Percentiles rank a stretch among this genome's conserved stretches.
These are phyloP conservation scores for Drosophila algonquin DNA, from an alignment of 2,888 invertebrate species.

Conservation along the genomic window DNA sequence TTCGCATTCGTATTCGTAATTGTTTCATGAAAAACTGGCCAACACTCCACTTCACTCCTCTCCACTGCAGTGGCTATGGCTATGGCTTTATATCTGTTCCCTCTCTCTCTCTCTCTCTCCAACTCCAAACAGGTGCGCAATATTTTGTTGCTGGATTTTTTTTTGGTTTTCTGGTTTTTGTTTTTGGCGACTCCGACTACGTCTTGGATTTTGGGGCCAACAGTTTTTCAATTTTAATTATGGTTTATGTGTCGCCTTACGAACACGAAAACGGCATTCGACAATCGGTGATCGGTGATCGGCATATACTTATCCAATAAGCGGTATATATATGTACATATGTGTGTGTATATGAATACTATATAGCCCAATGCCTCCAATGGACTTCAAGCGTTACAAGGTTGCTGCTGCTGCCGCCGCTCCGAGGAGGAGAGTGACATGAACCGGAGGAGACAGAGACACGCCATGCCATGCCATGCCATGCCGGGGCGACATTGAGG, in stretches of 20 bases:
- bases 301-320: slow-evolving; percentile 40
- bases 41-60: slow-evolving; percentile 1
- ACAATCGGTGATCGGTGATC: slow-evolving; percentile 17
- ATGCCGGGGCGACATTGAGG: slow-evolving; percentile 33
- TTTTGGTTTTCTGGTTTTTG: slow-evolving; percentile 37
- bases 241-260: slow-evolving; percentile 61
- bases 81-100: too few relatives aligned
- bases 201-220: slow-evolving; percentile 59
- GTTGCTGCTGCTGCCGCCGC: slow-evolving; percentile 29
- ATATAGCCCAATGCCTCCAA: slow-evolving; percentile 14
- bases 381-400: slow-evolving; percentile 40
- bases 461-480: neutral
- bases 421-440: slow-evolving; percentile 25
- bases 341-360: neutral
- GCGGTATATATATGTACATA: slow-evolving; percentile 23
- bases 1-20: slow-evolving; percentile 60
- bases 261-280: slow-evolving; percentile 15
- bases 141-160: slow-evolving; percentile 49
- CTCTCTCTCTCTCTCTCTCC: neutral
- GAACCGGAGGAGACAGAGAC: slow-evolving; percentile 31
- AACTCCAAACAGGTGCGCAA: slow-evolving; percentile 67
- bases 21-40: slow-evolving; percentile 73
- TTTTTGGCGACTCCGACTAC: slow-evolving; percentile 40
- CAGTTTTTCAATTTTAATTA: slow-evolving; percentile 70
- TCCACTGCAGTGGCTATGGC: neutral